Conservation (phyloP, 2,797 vertebrate species). For the Glyptemys insculpta region DNA sequence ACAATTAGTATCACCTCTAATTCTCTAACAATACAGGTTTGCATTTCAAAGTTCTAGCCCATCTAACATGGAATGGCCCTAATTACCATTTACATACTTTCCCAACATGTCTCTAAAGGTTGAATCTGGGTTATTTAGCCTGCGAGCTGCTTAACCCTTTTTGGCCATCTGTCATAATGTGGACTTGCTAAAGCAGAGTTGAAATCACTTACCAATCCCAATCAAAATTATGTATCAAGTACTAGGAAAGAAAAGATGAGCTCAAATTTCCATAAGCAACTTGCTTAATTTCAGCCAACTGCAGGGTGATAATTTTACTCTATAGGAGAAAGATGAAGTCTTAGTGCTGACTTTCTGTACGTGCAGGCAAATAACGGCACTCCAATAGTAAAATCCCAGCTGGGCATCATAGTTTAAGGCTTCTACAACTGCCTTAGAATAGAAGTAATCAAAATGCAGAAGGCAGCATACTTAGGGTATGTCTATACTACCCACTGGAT, state of each 20-base stretch:
- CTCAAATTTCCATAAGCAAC: background rate
- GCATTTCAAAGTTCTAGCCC: too few species aligned
- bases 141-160: too few species aligned
- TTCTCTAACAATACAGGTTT: too few species aligned
- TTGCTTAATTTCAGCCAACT: background rate
- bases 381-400: background rate
- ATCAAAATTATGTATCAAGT: background rate
- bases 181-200: background rate
- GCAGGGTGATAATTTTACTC: background rate
- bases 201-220: background rate
- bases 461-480: background rate
- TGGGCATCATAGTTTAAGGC: background rate
- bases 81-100: too few species aligned
- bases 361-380: background rate
- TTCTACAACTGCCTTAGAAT: background rate
- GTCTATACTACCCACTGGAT: too few species aligned
- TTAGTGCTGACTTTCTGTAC: background rate
- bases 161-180: too few species aligned
- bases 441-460: background rate
- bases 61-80: too few species aligned
- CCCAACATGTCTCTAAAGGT: too few species aligned
- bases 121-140: too few species aligned
- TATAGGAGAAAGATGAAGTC: background rate
- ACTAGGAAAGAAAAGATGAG: background rate
- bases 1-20: too few species aligned